Base-by-base conservation (phyloP, 2,888 invertebrate species). In the Drosophila algonquin region DNA sequence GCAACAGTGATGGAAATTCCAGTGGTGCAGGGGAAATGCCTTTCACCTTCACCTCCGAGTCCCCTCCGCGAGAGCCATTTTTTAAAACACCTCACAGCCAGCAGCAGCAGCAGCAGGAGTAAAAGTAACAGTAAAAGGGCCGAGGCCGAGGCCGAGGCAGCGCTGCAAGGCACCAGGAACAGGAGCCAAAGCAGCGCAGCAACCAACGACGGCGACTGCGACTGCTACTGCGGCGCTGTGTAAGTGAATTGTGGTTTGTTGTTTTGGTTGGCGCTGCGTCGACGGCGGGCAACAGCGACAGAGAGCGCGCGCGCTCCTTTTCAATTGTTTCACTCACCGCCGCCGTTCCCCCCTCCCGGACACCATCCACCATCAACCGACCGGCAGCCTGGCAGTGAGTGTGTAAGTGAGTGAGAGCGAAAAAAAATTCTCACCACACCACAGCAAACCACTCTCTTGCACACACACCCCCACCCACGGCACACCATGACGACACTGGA, bases 241-340 rank as follows among this genome's bases (percentile, higher is more conserved):
- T 86, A 86, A 90, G 90, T 90, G 90, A 90, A 90, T 90, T 90
- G 90, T 86, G 90, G 89, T 90, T 90, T 90, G 90, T 89, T 88
- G 87, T 88, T 86, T 90, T 89, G 89, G 89, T 86, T 87, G 85
- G 81, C 79, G 80, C 63, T 55, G 64, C 18, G 51, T 40, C 63
- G 73, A 40, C 40, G 45, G 53, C 45, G 16, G 14, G 51, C 68
- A 47, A 27, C 61, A 68, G 77, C 55, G 50, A 73, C 68, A 78
- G 58, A 78, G 58, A 51, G 46, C 61, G 76, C 21, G 45, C 55
- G 53, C 52, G 40, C 52, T 52, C 46, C 52, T 58, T 51, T 24
- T 32, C 30, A 40, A 40, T 40, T 40, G 40, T 40, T 40, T n/a
- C 16, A 24, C 69, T n/a, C 40, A 35, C 53, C 14, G 8, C 7